Evolutionary conservation across 37 sponge, comb jelly and placozoan genomes (phyloP), one percentile per base, ranked within the genome.

Genomic region (Theonella swinhoei): DNA sequence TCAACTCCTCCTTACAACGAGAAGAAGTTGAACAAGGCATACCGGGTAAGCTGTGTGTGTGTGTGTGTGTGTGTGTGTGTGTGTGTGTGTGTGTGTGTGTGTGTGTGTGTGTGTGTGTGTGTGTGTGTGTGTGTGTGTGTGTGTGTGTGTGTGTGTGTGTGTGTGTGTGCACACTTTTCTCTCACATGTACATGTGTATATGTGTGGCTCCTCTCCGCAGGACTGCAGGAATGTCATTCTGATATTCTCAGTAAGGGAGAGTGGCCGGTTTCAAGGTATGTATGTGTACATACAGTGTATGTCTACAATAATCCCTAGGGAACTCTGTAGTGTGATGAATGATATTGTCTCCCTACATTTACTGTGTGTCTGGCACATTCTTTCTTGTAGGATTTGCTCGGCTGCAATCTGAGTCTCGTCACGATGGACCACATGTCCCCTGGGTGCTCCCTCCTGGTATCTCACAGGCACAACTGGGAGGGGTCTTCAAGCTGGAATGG

Each of bases 231-330:
- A 98, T 87, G 96, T 98, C 8, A 64, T 98, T 54, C 88, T 98
- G 39, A 88, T 98, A 17, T 98, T 94, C 74, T 96, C 96, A 59
- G 98, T 98, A 19, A 87, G 84, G 64, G 98, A 98, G 81, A 98
- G 98, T 89, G 98, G 98, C 9, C 84, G 88, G 39, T 98, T 98
- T 79, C 98, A 98, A 88, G 98, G 96, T 92, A 47, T 47, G 54
- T 47, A 14, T 47, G 54, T 47, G 54, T 47, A 47, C 7, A 47
- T 47, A 47, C 54, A 14, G 11, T n/a, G n/a, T n/a, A n/a, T n/a
- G n/a, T n/a, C n/a, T n/a, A n/a, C n/a, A n/a, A n/a, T n/a, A n/a
- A n/a, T n/a, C n/a, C n/a, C n/a, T n/a, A n/a, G n/a, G n/a, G n/a
- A n/a, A n/a, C n/a, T n/a, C n/a, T n/a, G n/a, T n/a, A n/a, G n/a